Conservation (phyloP, 2,113 vertebrate species). For the Acrocephalus arundinaceus region DNA sequence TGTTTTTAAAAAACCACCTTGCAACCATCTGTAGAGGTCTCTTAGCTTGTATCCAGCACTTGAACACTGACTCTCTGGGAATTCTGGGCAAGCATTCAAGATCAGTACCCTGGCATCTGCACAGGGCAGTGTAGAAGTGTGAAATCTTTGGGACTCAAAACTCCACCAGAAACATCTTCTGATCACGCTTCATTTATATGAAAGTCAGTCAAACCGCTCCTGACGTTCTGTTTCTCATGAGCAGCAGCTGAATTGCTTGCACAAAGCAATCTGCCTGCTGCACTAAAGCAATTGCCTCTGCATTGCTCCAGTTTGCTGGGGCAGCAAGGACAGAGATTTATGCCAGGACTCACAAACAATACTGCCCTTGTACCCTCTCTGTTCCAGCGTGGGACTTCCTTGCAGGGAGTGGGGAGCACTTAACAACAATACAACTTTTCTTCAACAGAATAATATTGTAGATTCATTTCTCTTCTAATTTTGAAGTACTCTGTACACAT, state of each 20-base stretch:
- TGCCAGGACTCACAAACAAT: neutral
- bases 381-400: neutral
- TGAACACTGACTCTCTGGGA: neutral
- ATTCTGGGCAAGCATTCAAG: neutral
- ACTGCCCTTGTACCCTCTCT: neutral
- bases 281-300: neutral
- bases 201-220: neutral
- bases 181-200: neutral
- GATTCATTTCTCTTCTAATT: neutral
- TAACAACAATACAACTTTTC: neutral
- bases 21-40: slow-evolving; percentile 35
- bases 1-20: slow-evolving; percentile 48
- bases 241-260: neutral
- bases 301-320: neutral
- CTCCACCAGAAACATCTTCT: neutral
- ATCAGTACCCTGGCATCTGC: neutral
- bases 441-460: neutral
- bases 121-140: neutral
- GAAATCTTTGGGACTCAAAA: slow-evolving; percentile 6
- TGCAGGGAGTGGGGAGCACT: neutral
- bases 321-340: neutral
- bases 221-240: neutral
- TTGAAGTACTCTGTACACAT: neutral
- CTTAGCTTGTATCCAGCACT: neutral
- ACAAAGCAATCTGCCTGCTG: neutral